A percentile compares a stretch with the other conserved stretches of the same genome.
Conservation (phyloP, 1,140 invertebrate species). For the Drosophila pruinosa region DNA sequence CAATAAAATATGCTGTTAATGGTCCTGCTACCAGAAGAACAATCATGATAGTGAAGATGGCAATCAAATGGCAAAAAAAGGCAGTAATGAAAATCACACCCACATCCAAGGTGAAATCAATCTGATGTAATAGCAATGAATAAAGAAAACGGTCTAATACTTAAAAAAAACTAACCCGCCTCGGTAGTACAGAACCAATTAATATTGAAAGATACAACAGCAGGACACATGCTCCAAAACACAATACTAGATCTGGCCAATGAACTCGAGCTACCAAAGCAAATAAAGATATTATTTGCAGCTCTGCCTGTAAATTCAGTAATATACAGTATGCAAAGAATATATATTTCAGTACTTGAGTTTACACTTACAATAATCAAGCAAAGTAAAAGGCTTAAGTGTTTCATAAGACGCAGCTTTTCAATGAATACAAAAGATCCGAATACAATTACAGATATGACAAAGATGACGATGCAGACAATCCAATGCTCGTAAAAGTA, state of each 20-base stretch:
- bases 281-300: constrained; percentile 42
- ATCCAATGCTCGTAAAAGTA: too few species aligned
- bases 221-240: not conserved
- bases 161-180: not conserved
- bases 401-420: too few species aligned
- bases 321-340: too few species aligned
- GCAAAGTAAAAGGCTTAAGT: too few species aligned
- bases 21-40: not conserved
- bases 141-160: too few species aligned
- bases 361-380: not conserved
- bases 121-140: constrained; percentile 5
- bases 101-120: constrained; percentile 62
- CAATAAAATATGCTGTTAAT: not conserved
- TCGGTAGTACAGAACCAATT: constrained; percentile 31
- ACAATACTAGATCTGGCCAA: constrained; percentile 27
- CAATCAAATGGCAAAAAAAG: constrained; percentile 52
- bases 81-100: constrained; percentile 56
- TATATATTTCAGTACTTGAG: too few species aligned
- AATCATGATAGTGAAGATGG: constrained; percentile 30
- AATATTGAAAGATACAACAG: constrained; percentile 10
- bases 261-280: not conserved
- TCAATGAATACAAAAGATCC: too few species aligned
- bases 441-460: too few species aligned
- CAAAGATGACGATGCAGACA: too few species aligned
- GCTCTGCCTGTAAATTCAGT: constrained; percentile 37